Percentiles rank a stretch among this genome's conserved stretches.
These are phyloP conservation scores for Lordiphosa collinella DNA, from an alignment of 1,140 invertebrate genomes.

Conservation along the genomic window DNA sequence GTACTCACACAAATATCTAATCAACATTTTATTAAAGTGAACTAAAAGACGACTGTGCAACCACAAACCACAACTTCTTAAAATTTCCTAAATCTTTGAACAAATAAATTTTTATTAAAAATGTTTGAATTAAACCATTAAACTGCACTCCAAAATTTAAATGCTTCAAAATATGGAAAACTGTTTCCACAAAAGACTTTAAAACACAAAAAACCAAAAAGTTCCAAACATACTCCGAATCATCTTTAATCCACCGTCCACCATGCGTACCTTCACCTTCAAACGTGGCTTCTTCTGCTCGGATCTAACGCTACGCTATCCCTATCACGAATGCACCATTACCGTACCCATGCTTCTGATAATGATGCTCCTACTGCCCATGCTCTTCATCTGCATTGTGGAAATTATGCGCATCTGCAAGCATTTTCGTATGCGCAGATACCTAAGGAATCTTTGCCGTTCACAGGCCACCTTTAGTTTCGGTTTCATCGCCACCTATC, in stretches of 20 bases:
- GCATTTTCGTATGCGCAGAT: conserved; percentile 58
- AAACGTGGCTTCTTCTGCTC: conserved; percentile 72
- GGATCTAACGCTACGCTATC: conserved; percentile 65
- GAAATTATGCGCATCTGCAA: conserved; percentile 71
- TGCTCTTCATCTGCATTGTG: conserved; percentile 70
- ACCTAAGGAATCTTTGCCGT: conserved; percentile 63
- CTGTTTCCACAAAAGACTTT: no score
- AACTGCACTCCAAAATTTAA: no score
- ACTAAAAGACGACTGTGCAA: no score
- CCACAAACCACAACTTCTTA: no score
- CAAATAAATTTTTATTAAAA: no score
- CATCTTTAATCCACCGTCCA: background rate
- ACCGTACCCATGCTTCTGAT: conserved; percentile 72
- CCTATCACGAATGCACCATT: conserved; percentile 69
- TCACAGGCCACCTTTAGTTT: conserved; percentile 66
- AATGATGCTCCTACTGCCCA: conserved; percentile 65
- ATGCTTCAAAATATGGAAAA: no score
- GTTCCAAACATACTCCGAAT: background rate
- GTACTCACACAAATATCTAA: no score
- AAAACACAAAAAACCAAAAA: no score
- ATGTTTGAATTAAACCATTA: no score
- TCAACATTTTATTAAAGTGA: no score
- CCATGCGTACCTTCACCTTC: conserved; percentile 67
- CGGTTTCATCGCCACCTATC: conserved; percentile 71
- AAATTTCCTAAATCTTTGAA: no score